Conservation (phyloP, 2,888 invertebrate species). For the Ormyrus nitidulus region DNA sequence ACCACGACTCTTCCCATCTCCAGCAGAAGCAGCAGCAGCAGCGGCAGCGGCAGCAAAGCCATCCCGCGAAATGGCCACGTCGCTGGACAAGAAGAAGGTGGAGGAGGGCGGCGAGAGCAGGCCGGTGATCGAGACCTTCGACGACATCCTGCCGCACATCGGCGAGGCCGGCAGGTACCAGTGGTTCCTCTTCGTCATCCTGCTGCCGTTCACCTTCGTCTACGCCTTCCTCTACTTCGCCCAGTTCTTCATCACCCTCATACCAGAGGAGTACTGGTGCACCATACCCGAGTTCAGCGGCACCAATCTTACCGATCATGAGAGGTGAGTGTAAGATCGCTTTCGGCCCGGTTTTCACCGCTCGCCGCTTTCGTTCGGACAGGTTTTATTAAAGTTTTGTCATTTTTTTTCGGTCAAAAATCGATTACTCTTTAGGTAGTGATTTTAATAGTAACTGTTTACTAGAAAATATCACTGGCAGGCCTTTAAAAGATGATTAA, state of each 20-base stretch:
- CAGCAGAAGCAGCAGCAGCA: too few species aligned
- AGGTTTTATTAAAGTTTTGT: too few species aligned
- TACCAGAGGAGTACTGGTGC: constrained; percentile 73
- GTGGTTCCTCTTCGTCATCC: constrained; percentile 70
- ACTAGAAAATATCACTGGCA: too few species aligned
- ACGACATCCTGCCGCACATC: constrained; percentile 72
- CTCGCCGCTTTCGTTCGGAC: too few species aligned
- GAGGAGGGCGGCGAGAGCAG: constrained; percentile 34
- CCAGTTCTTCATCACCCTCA: constrained; percentile 72
- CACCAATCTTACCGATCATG: constrained; percentile 68
- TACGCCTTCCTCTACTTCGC: constrained; percentile 74
- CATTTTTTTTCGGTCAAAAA: too few species aligned
- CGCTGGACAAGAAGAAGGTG: constrained; percentile 49
- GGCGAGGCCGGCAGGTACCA: constrained; percentile 73
- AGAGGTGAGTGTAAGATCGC: constrained; percentile 66
- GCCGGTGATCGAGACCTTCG: constrained; percentile 69
- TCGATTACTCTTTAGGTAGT: too few species aligned
- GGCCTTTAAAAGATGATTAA: too few species aligned
- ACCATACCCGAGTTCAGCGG: constrained; percentile 67
- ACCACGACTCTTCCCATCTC: too few species aligned
- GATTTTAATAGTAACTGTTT: too few species aligned
- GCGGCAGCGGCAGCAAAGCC: too few species aligned
- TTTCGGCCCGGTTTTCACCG: too few species aligned
- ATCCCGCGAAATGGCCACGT: constrained; percentile 7
- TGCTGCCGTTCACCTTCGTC: constrained; percentile 73